Percentiles rank a stretch among this genome's conserved stretches.
These are phyloP conservation scores for Microctenopoma steveboyesi DNA, from an alignment of 2,797 vertebrate genomes.

Conservation along the genomic window DNA sequence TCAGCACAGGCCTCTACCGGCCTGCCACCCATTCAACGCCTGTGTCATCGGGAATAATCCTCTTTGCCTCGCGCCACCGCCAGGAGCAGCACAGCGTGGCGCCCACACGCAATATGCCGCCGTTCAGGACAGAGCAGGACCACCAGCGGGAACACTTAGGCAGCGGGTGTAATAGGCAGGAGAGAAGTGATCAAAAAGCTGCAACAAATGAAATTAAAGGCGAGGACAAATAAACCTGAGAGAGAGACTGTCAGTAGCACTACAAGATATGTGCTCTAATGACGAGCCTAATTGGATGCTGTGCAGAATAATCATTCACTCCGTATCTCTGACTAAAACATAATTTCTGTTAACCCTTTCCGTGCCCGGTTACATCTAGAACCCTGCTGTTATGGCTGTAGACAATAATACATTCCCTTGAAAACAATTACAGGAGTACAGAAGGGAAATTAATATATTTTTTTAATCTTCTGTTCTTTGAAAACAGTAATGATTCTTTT, in stretches of 20 bases:
- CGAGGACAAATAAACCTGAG: constrained; percentile 59
- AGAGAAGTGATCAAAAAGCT: constrained; percentile 52
- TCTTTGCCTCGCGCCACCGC: constrained; percentile 65
- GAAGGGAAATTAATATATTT: constrained; percentile 39
- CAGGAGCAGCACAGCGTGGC: constrained; percentile 69
- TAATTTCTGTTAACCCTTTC: constrained; percentile 65
- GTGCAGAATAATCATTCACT: constrained; percentile 67
- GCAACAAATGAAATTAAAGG: constrained; percentile 72
- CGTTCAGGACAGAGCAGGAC: constrained; percentile 64
- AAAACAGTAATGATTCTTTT: constrained; percentile 61
- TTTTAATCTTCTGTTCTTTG: constrained; percentile 55
- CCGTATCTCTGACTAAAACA: constrained; percentile 70
- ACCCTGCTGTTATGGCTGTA: constrained; percentile 60
- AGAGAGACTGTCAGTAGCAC: constrained; percentile 58
- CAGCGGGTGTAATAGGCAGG: constrained; percentile 52
- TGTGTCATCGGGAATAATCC: constrained; percentile 82
- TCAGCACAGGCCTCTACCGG: constrained; percentile 75
- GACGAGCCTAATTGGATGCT: constrained; percentile 68
- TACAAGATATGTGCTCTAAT: constrained; percentile 62
- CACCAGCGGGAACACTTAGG: constrained; percentile 60
- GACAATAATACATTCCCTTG: constrained; percentile 55
- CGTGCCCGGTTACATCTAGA: constrained; percentile 46
- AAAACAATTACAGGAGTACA: constrained; percentile 44
- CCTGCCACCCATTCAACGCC: constrained; percentile 83
- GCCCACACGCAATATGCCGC: constrained; percentile 75